These are phyloP conservation scores for Cheilosia variabilis DNA, from an alignment of 2,888 invertebrate genomes.

Conservation along the genomic window DNA sequence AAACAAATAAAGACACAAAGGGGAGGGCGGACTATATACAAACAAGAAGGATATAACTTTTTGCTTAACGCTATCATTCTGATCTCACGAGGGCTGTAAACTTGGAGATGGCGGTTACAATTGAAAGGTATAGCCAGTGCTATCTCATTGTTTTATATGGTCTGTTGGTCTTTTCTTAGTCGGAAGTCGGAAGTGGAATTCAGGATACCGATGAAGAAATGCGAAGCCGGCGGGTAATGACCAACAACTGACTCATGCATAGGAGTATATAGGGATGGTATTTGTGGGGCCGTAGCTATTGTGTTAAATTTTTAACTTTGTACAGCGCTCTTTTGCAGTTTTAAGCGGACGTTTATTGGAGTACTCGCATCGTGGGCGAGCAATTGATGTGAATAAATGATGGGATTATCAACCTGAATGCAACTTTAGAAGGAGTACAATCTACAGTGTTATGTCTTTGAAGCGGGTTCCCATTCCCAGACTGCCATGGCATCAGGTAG, in stretches of 20 bases:
- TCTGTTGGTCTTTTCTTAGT: conserved; percentile 28
- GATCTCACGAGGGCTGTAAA: conserved; percentile 4
- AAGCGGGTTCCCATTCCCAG: too few relatives aligned
- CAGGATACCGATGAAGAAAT: conserved; percentile 36
- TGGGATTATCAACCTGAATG: conserved; percentile 32
- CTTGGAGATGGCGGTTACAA: neutral
- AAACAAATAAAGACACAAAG: conserved; percentile 58
- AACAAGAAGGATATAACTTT: conserved; percentile 58
- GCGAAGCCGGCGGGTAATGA: conserved; percentile 63
- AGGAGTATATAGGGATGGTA: conserved; percentile 10
- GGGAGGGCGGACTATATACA: neutral
- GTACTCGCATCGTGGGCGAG: neutral
- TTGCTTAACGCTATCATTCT: conserved; percentile 60
- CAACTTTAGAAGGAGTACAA: neutral
- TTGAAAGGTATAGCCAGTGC: conserved; percentile 20
- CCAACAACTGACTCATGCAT: conserved; percentile 50
- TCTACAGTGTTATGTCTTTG: too few relatives aligned
- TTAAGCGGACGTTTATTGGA: neutral
- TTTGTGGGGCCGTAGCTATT: conserved; percentile 38
- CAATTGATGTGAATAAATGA: conserved; percentile 44
- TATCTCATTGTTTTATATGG: conserved; percentile 50
- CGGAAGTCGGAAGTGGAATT: neutral
- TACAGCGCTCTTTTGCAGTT: conserved; percentile 13
- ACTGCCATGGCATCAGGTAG: neutral
- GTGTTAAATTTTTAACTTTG: conserved; percentile 48